A percentile compares a stretch with the other conserved stretches of the same genome.
Evolutionary conservation across 1,140 invertebrate genomes (phyloP).

Genomic region (Nautilus pompilius): DNA sequence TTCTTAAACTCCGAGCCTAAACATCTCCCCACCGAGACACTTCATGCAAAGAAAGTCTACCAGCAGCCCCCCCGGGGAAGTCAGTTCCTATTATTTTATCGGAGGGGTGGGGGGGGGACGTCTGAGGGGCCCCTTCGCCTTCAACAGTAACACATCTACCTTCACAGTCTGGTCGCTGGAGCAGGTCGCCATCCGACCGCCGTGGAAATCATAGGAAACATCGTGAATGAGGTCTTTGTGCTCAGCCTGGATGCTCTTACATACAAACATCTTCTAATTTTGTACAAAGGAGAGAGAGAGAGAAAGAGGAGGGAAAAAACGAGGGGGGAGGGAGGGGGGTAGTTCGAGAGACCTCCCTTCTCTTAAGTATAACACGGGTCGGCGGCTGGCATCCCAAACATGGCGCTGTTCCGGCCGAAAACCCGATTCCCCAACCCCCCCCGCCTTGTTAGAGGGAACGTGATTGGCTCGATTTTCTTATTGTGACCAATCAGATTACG

Average conservation of each 20-base stretch:
- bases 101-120: slow-evolving; percentile 13
- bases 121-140: slow-evolving; percentile 2
- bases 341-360: no score
- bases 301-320: no score
- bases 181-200: slow-evolving; percentile 93
- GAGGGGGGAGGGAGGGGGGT: no score
- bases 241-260: slow-evolving; percentile 83
- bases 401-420: no score
- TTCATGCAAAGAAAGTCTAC: slow-evolving; percentile 21
- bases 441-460: no score
- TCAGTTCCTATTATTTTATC: background rate
- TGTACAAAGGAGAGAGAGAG: no score
- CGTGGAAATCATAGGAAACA: slow-evolving; percentile 96
- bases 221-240: slow-evolving; percentile 98
- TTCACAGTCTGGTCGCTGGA: slow-evolving; percentile 97
- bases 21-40: slow-evolving; percentile 17
- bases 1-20: slow-evolving; percentile 1
- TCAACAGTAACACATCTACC: slow-evolving; percentile 58
- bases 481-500: no score
- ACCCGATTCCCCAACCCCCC: no score
- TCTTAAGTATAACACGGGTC: no score
- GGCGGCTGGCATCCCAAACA: no score
- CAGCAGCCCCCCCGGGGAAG: background rate
- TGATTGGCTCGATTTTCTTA: no score
- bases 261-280: slow-evolving; percentile 78